These are phyloP conservation scores for Ephydatia muelleri DNA, from an alignment of 37 sponge, comb jelly and placozoan genomes.

Conservation along the genomic window DNA sequence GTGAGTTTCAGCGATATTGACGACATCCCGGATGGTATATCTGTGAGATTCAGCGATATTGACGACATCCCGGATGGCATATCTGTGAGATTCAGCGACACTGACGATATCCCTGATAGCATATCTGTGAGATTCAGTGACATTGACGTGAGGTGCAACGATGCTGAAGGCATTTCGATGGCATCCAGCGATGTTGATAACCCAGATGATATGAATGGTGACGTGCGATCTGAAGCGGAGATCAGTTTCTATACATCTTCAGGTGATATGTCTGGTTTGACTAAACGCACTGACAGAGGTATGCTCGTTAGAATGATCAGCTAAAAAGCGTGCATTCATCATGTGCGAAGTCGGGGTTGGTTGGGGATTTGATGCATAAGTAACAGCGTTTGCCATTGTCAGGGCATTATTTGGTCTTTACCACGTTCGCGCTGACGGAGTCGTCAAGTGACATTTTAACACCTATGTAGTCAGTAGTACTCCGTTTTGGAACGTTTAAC, in stretches of 20 bases:
- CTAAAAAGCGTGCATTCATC: neutral
- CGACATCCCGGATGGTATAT: neutral
- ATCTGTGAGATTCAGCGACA: neutral
- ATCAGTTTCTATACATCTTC: neutral
- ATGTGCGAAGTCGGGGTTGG: neutral
- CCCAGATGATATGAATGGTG: neutral
- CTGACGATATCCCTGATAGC: neutral
- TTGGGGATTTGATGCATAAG: neutral
- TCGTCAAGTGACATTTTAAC: neutral
- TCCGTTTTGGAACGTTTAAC: conserved; percentile 1
- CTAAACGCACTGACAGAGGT: neutral
- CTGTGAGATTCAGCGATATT: neutral
- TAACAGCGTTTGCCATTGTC: neutral
- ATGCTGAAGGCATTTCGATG: neutral
- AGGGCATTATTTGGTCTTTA: neutral
- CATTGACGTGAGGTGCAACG: neutral
- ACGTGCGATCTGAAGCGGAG: neutral
- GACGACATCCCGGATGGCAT: neutral
- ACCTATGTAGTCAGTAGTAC: neutral
- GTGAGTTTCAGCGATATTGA: neutral
- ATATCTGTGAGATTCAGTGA: neutral
- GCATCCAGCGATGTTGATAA: neutral
- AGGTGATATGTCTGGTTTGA: neutral
- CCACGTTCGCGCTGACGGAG: neutral
- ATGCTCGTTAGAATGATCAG: conserved; percentile 1